Base-by-base conservation (phyloP, 1,140 invertebrate genomes). In the Drosophila littoralis region DNA sequence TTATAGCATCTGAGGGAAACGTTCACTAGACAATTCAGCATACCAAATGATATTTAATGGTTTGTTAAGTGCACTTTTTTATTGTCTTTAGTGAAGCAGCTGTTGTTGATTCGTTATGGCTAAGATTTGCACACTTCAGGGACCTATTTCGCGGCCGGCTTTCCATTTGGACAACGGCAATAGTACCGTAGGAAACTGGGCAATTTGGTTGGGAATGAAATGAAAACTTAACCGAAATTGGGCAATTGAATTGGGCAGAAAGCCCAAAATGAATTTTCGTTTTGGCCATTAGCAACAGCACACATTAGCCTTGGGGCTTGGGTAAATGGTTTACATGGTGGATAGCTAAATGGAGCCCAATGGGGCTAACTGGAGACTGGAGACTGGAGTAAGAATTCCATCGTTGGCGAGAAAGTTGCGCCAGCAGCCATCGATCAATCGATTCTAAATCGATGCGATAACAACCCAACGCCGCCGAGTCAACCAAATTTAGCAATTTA, bases 401-500 rank as follows among this genome's bases (percentile, higher is more conserved):
- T 52, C 65, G 33, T 59, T 35, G 69, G 51, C 70, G 75, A 77
- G 71, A 77, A 77, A 77, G 75, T 75, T 71, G 50, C 40, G 68
- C 68, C 51, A 55, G 33, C 48, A 55, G 52, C 69, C 64, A 71
- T 65, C 68, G 65, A 68, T 60, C 46, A 50, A 65, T 64, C 58
- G 63, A 66, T 79, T 79, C 76, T 79, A 72, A 79, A 75, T 76
- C 67, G 73, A 51, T 72, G 45, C 76, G 72, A 78, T 75, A 78
- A 77, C 71, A 75, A 75, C 52, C 22, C 17, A 60, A 68, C 22
- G 22, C 63, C 40, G 46, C 43, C 43, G 38, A 59, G 52, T 51
- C 60, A 69, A 57, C 79, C 83, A 86, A 77, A 83, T 88, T 83
- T 80, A 83, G 83, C 83, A 86, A 88, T 88, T 88, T 83, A 79